Conservation (phyloP, 2,797 vertebrate species). For the Pelobates cultripes region DNA sequence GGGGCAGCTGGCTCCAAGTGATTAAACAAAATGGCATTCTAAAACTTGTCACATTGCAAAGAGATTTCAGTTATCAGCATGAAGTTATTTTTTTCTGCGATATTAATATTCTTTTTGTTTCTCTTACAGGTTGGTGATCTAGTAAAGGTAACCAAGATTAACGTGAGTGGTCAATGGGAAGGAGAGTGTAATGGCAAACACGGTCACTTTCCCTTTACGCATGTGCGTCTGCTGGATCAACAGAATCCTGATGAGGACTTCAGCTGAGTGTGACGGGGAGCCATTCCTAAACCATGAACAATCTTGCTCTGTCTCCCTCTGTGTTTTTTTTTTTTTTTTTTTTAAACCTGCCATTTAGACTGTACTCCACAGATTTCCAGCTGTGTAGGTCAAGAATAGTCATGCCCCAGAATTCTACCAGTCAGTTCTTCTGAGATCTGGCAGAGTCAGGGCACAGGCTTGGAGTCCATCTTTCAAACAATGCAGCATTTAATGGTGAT, state of each 20-base stretch:
- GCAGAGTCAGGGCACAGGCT: conserved; percentile 72
- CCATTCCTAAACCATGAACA: conserved; percentile 75
- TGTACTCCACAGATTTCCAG: conserved; percentile 68
- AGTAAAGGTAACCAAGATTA: conserved; percentile 99
- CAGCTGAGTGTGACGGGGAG: conserved; percentile 86
- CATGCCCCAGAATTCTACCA: conserved; percentile 22
- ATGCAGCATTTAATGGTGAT: conserved; percentile 56
- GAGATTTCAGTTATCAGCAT: too few relatives aligned
- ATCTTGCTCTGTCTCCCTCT: conserved; percentile 63
- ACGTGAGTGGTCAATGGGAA: conserved; percentile 98
- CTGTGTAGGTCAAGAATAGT: conserved; percentile 64
- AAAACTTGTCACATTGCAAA: too few relatives aligned
- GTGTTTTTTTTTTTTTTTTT: too few relatives aligned
- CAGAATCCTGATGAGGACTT: conserved; percentile 95
- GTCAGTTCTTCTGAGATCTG: conserved; percentile 44
- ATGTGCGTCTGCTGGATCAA: conserved; percentile 97
- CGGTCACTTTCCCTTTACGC: conserved; percentile 98
- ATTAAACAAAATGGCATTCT: too few relatives aligned
- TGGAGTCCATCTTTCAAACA: conserved; percentile 66
- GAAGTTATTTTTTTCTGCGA: too few relatives aligned
- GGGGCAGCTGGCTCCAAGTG: too few relatives aligned
- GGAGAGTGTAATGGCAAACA: conserved; percentile 95
- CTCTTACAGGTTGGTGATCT: conserved; percentile 89
- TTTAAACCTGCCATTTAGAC: conserved; percentile 72
- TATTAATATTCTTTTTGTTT: conserved; percentile 61